Conservation (phyloP, 92 coral and sea anemone species). For the Plumapathes pennacea region DNA sequence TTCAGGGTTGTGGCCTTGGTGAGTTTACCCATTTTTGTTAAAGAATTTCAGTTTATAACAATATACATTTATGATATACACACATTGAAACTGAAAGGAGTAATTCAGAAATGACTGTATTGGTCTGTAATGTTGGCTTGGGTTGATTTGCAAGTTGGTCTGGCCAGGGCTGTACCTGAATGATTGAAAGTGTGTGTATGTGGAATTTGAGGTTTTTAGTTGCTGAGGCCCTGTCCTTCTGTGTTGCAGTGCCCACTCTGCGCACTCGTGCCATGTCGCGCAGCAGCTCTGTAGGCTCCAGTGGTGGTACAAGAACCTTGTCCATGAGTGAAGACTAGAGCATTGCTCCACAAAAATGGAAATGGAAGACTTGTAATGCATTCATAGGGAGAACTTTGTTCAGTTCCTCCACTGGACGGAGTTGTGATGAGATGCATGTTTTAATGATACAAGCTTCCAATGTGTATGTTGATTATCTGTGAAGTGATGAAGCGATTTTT, state of each 20-base stretch:
- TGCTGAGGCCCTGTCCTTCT: not conserved
- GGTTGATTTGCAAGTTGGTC: not conserved
- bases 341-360: not conserved
- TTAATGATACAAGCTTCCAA: slow-evolving; percentile 9
- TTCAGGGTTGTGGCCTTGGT: slow-evolving; percentile 99
- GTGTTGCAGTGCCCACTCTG: slow-evolving; percentile 90
- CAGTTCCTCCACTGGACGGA: no score
- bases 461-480: slow-evolving; percentile 2
- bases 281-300: slow-evolving; percentile 78
- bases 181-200: no score
- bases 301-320: slow-evolving; percentile 58
- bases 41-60: not conserved
- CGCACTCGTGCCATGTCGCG: slow-evolving; percentile 99
- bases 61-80: not conserved
- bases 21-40: slow-evolving; percentile 12
- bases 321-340: slow-evolving; percentile 73
- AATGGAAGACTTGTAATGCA: no score
- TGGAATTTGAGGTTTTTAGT: not conserved
- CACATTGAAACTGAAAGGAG: not conserved
- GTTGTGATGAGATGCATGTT: not conserved
- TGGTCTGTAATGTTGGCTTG: not conserved
- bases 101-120: not conserved
- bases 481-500: slow-evolving; percentile 3
- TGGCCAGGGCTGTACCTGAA: not conserved
- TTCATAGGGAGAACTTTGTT: no score